A percentile compares a stretch with the other conserved stretches of the same genome.
Evolutionary conservation across 1,140 invertebrate species (phyloP).

Genomic region (Drosophila murphyi): DNA sequence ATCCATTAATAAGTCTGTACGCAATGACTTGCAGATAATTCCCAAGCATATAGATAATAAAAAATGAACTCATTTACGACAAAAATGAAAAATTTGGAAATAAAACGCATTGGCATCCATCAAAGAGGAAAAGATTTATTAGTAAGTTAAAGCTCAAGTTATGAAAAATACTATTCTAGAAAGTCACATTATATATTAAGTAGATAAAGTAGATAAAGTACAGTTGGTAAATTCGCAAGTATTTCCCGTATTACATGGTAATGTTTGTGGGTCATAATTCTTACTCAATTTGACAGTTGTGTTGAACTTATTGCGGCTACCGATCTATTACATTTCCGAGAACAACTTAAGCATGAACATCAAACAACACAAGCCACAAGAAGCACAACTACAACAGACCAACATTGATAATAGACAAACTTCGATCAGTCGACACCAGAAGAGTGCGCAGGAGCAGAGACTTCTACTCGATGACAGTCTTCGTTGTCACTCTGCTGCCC

Average conservation of each 20-base stretch:
- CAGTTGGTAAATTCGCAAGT: background rate
- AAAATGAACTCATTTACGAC: background rate
- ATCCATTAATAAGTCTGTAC: too few relatives aligned
- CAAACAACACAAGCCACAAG: conserved; percentile 2
- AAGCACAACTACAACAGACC: background rate
- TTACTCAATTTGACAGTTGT: conserved; percentile 25
- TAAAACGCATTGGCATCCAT: too few relatives aligned
- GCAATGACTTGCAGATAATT: too few relatives aligned
- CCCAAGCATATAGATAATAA: background rate
- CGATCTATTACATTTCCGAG: conserved; percentile 27
- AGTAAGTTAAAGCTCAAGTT: too few relatives aligned
- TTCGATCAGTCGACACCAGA: conserved; percentile 32
- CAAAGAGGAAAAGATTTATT: too few relatives aligned
- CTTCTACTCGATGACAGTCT: conserved; percentile 31
- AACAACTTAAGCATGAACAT: conserved; percentile 16
- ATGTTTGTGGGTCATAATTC: conserved; percentile 14
- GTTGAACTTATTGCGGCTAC: conserved; percentile 14
- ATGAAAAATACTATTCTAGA: too few relatives aligned
- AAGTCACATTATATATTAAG: too few relatives aligned
- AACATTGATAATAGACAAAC: conserved; percentile 37
- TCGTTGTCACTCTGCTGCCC: conserved; percentile 35
- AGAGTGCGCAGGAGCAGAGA: conserved; percentile 6
- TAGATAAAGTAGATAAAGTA: background rate
- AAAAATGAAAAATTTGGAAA: background rate
- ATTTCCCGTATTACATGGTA: background rate